Evolutionary conservation across 2,113 vertebrate species (phyloP), one percentile per base, ranked within the genome.

Genomic region (Gopherus evgoodei): DNA sequence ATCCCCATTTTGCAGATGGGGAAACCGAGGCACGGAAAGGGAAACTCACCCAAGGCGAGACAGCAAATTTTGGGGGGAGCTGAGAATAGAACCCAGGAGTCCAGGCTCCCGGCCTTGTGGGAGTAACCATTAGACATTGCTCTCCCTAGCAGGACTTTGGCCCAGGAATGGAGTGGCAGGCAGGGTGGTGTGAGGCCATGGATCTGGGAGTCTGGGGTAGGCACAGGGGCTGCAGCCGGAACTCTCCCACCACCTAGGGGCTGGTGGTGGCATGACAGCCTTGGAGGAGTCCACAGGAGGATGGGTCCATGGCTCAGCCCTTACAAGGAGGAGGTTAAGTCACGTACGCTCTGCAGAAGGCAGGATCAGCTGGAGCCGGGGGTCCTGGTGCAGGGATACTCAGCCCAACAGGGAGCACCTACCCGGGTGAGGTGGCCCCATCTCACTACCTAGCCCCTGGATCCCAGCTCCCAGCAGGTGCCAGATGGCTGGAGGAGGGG

Each of bases 401-500:
- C 76, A 54, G 11, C 47, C 29, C 87, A 87, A 86, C 69, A 69
- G 72, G 42, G 89, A 50, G 87, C 47, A 86, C 53, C 49, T 17
- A 19, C 19, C 82, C n/a, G 25, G 83, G 53, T 69, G 35, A 81
- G 57, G 47, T 27, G 82, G 35, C 49, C 86, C 86, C 62, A 53
- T 88, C 11, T 78, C 42, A 83, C 54, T 31, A 38, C 22, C 62
- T 21, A 80, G 85, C 22, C 42, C 56, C 69, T 72, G 17, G 3
- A 10, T 0, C 35, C 50, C 52, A 8, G 1, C 2, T 2, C 29
- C 14, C 42, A 1, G 4, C 1, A 52, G 31, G 27, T 9, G 16
- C 50, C 47, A 81, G 72, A 11, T 1, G 3, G 57, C 54, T 83
- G 31, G 13, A 90, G 21, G 29, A 76, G 38, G 38, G 80, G 86